Evolutionary conservation across 1,140 invertebrate species (phyloP).

Genomic region (Melipona quadrifasciata): DNA sequence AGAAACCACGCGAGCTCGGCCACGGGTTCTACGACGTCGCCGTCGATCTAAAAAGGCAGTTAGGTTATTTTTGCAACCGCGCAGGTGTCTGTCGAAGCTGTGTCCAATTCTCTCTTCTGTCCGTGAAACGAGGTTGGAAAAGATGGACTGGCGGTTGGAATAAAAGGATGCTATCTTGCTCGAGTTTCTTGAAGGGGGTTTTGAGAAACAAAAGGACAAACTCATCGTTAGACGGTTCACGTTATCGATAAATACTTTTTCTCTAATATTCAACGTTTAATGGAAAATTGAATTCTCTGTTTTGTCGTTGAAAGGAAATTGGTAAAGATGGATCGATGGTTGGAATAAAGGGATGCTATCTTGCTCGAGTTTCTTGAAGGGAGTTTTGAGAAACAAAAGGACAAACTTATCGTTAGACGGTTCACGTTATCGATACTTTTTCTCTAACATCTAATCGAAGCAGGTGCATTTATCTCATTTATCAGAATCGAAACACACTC

Average conservation of each 20-base stretch:
- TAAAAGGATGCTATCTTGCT: neutral
- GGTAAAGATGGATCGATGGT: neutral
- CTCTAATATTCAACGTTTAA: no score
- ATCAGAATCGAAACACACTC: neutral
- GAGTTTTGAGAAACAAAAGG: no score
- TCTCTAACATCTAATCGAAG: neutral
- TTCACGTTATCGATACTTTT: neutral
- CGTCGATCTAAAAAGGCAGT: slow-evolving; percentile 1
- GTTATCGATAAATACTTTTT: no score
- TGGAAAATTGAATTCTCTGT: no score
- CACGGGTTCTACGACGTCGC: neutral
- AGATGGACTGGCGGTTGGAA: neutral
- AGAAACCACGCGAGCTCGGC: neutral
- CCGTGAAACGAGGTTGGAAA: neutral
- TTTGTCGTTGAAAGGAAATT: neutral
- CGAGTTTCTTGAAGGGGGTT: no score
- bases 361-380: no score
- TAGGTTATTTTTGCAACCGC: neutral
- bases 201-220: no score
- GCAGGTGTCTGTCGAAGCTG: slow-evolving; percentile 1
- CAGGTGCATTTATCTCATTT: no score
- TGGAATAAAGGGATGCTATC: neutral
- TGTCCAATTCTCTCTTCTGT: neutral
- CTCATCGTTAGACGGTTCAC: no score
- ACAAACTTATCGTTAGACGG: neutral